Evolutionary conservation across 2,797 vertebrate genomes (phyloP).

Genomic region (Spinus pinus): DNA sequence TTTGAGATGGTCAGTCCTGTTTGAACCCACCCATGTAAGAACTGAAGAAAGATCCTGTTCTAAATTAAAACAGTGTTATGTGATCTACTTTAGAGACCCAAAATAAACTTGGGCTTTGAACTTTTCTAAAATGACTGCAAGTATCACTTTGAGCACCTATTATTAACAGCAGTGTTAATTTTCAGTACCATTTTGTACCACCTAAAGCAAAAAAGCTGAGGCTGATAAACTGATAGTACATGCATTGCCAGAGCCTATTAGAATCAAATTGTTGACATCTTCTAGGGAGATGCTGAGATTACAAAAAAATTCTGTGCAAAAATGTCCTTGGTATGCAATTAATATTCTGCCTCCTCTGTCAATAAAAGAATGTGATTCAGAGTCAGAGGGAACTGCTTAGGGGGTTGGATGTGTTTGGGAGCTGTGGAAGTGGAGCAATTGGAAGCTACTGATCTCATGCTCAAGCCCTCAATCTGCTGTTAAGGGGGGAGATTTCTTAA

Average conservation of each 20-base stretch:
- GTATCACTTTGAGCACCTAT: background rate
- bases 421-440: background rate
- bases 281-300: background rate
- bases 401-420: background rate
- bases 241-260: background rate
- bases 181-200: background rate
- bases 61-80: background rate
- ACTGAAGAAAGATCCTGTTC: background rate
- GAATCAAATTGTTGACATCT: background rate
- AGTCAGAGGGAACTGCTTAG: background rate
- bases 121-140: background rate
- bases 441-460: background rate
- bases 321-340: slow-evolving; percentile 13
- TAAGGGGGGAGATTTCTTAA: background rate
- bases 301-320: background rate
- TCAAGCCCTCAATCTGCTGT: background rate
- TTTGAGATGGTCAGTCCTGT: background rate
- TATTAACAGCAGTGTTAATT: background rate
- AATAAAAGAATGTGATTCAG: background rate
- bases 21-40: background rate
- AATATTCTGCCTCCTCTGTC: background rate
- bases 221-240: background rate
- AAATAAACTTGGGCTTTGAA: slow-evolving; percentile 11
- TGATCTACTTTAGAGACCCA: background rate
- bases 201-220: background rate